phyloP scores from a whole-genome alignment of 2,797 vertebrate genomes.

The Anableps anableps region DNA sequence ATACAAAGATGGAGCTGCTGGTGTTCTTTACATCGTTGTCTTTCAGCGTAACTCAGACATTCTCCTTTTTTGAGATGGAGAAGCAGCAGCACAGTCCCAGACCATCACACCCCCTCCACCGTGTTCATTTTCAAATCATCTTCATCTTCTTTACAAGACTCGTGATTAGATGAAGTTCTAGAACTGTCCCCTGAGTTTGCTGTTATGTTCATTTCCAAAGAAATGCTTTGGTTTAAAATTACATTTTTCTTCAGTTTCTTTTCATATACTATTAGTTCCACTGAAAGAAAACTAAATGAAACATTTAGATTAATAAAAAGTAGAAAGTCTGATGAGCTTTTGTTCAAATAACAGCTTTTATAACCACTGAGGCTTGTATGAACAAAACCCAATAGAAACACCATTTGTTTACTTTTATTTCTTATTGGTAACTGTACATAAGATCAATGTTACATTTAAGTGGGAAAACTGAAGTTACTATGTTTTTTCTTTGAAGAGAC shows the following conservation, averaged over 20 bases:
- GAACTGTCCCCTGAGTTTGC: neutral
- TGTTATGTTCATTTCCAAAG: neutral
- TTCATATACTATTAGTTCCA: no score
- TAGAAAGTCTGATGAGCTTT: no score
- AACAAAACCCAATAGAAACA: neutral
- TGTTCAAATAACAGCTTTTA: neutral
- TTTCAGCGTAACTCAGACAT: neutral
- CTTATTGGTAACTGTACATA: neutral
- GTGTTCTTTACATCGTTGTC: neutral
- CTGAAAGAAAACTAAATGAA: no score
- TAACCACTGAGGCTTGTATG: neutral
- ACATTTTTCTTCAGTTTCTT: neutral
- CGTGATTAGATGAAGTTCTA: neutral
- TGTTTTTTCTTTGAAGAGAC: neutral
- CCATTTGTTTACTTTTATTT: neutral
- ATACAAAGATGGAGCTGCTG: neutral
- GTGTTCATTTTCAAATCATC: neutral
- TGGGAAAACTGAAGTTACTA: neutral
- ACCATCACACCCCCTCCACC: neutral
- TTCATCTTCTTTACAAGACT: neutral
- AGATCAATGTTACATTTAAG: neutral
- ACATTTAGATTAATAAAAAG: no score
- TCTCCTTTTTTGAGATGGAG: neutral
- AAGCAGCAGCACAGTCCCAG: neutral
- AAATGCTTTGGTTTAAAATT: neutral